These are phyloP conservation scores for Cosmia trapezina DNA, from an alignment of 2,888 invertebrate genomes.

Conservation along the genomic window DNA sequence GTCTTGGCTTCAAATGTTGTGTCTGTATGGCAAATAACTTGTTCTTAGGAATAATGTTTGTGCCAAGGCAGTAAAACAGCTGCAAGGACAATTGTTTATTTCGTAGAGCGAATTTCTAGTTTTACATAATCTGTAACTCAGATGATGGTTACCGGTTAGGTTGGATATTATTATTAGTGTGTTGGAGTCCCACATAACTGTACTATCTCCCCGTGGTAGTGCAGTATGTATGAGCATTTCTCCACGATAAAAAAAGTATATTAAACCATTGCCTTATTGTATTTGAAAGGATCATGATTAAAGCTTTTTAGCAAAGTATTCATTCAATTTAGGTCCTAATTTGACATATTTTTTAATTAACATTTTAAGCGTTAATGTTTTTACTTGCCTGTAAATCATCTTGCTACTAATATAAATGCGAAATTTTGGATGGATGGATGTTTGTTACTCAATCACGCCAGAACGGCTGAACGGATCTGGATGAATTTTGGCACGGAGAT, in stretches of 20 bases:
- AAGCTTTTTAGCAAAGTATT: not conserved
- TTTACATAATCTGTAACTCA: not conserved
- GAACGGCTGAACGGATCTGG: too few species aligned
- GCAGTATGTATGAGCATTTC: too few species aligned
- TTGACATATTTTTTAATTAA: not conserved
- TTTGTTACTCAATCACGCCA: too few species aligned
- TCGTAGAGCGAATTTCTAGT: not conserved
- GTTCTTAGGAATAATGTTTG: slow-evolving; percentile 1
- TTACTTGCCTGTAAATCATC: not conserved
- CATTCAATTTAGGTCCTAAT: not conserved
- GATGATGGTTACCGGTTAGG: not conserved
- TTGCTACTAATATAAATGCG: too few species aligned
- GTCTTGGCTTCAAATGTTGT: not conserved
- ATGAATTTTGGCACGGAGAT: too few species aligned
- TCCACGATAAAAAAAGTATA: too few species aligned
- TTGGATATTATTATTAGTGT: too few species aligned
- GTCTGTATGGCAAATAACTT: slow-evolving; percentile 6
- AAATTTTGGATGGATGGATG: too few species aligned
- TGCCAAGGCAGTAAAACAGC: not conserved
- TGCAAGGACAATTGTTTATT: not conserved
- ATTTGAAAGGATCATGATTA: not conserved
- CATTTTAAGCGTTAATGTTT: not conserved
- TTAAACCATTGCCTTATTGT: not conserved
- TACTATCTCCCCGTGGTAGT: too few species aligned
- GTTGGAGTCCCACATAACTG: too few species aligned